Conservation (phyloP, 2,113 vertebrate genomes). For the Zosterops pallidus region DNA sequence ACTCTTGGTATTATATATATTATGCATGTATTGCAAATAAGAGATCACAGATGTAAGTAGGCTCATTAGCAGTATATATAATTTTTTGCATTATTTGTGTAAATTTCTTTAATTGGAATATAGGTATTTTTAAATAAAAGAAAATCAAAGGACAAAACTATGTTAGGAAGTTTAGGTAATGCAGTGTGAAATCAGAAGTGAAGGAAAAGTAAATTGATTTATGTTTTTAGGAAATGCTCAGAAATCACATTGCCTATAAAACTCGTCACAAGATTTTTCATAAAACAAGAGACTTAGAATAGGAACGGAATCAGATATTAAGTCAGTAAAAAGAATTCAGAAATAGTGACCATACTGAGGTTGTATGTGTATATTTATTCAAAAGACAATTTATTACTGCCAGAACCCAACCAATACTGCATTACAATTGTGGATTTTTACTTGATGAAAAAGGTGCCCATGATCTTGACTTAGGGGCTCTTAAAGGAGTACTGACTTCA, state of each 20-base stretch:
- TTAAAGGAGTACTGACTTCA: not conserved
- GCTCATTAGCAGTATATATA: not conserved
- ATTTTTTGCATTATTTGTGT: not conserved
- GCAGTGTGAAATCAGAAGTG: not conserved
- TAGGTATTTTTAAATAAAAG: not conserved
- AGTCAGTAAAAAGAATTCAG: not conserved
- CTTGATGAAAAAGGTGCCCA: not conserved
- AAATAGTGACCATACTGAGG: not conserved
- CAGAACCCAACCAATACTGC: not conserved
- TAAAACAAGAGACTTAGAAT: not conserved
- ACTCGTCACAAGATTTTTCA: not conserved
- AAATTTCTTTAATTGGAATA: not conserved
- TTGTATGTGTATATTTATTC: not conserved
- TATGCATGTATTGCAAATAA: not conserved
- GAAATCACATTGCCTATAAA: not conserved
- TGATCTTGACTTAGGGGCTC: not conserved
- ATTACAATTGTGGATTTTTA: not conserved
- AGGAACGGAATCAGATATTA: not conserved
- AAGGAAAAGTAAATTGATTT: not conserved
- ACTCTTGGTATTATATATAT: not conserved
- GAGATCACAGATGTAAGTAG: not conserved
- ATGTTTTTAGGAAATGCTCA: not conserved
- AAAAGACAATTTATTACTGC: not conserved
- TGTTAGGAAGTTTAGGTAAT: not conserved
- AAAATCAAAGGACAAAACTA: not conserved